Evolutionary conservation across 2,113 vertebrate genomes (phyloP), one percentile per base, ranked within the genome.

Genomic region (Hemiscyllium ocellatum): DNA sequence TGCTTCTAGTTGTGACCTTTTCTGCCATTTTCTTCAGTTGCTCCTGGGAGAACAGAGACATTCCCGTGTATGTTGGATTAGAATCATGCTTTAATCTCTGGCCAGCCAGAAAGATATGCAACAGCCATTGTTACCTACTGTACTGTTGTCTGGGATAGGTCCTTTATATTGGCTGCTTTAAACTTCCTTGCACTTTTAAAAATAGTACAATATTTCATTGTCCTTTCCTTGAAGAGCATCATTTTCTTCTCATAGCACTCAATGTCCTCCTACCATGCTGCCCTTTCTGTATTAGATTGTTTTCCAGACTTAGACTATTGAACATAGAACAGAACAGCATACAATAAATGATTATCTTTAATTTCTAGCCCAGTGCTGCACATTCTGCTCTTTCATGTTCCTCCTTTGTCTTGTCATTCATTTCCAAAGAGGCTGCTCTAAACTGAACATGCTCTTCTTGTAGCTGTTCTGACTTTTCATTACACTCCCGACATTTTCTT

Each of bases 271-370:
- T 42, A 94, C 93, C 37, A 47, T 69, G 37, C 37, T 94, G 93
- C 42, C 66, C 37, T 94, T 94, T 94, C 68, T 72, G 17, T 72
- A 72, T 50, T 70, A 95, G 69, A 72, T 33, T 50, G 47, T 76
- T 69, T 72, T 47, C 94, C 42, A 52, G 93, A 50, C 69, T 3
- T 50, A 95, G 12, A 52, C 22, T 33, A 15, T 47, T 52, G 94
- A 47, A 95, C 24, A 29, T 33, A 26, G 69, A 72, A 72, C 24
- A 72, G 37, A 70, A 42, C 42, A 52, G 69, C 68, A 47, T 19
- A 95, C 94, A 95, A 95, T 95, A 37, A 95, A 76, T 72, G 26
- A 95, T 95, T 33, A 47, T 95, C 26, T 72, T 52, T 95, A 70
- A 95, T 95, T 95, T 95, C 94, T 15, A 95, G 47, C 65, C 33